Percentiles rank a stretch among this genome's conserved stretches.
phyloP scores from a whole-genome alignment of 2,888 invertebrate species.

The Neoaliturus tenellus region DNA sequence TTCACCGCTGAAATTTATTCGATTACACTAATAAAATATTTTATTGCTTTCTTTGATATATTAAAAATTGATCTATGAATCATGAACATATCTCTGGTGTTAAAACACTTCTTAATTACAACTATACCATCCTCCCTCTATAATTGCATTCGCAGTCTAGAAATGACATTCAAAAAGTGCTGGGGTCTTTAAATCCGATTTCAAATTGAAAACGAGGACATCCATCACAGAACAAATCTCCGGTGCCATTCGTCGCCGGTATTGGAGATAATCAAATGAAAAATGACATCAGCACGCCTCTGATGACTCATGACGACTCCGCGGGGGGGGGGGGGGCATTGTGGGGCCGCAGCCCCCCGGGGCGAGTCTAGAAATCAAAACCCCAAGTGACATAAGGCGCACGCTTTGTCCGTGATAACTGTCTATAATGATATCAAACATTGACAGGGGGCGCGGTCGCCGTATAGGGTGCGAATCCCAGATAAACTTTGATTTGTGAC shows the following conservation, averaged over 20 bases:
- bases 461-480: slow-evolving; percentile 56
- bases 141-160: neutral
- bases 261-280: slow-evolving; percentile 50
- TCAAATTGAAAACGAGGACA: slow-evolving; percentile 12
- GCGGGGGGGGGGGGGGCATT: neutral
- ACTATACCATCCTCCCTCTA: neutral
- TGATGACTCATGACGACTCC: slow-evolving; percentile 21
- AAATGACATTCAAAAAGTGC: neutral
- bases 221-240: slow-evolving; percentile 46
- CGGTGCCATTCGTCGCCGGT: slow-evolving; percentile 33
- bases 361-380: neutral
- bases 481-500: slow-evolving; percentile 60
- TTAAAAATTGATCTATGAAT: too few species aligned
- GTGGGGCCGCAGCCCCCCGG: neutral
- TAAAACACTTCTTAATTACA: neutral
- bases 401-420: slow-evolving; percentile 47
- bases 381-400: slow-evolving; percentile 45
- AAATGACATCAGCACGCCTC: slow-evolving; percentile 50
- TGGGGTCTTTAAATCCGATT: slow-evolving; percentile 16
- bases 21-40: too few species aligned
- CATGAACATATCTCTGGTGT: too few species aligned
- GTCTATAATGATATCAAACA: slow-evolving; percentile 57
- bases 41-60: too few species aligned
- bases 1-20: too few species aligned
- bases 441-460: slow-evolving; percentile 54